Evolutionary conservation across 2,797 vertebrate species (phyloP).

Genomic region (Onychomys leucogaster): DNA sequence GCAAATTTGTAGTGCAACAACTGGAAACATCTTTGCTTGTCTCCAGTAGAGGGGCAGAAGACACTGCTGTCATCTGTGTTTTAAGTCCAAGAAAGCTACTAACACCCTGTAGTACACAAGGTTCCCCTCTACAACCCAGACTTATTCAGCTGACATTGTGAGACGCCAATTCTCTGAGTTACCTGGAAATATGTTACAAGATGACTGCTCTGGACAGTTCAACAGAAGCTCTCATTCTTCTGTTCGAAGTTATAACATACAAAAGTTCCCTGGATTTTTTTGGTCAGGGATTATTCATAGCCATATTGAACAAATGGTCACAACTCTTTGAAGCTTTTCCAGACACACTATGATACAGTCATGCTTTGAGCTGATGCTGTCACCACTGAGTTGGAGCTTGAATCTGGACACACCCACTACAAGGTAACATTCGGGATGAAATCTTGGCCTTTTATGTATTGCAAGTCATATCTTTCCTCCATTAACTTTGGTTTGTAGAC

Average conservation of each 20-base stretch:
- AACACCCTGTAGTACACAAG: neutral
- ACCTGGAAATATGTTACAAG: constrained; percentile 30
- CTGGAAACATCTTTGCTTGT: neutral
- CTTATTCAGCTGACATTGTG: neutral
- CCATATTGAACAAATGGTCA: constrained; percentile 25
- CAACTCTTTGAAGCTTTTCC: constrained; percentile 61
- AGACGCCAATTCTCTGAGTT: neutral
- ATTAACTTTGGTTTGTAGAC: neutral
- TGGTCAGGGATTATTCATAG: constrained; percentile 51
- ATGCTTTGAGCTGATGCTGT: constrained; percentile 24
- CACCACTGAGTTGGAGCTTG: neutral
- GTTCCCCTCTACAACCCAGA: neutral
- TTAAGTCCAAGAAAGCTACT: neutral
- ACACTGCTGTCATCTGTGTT: neutral
- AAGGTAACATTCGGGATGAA: neutral
- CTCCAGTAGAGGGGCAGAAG: neutral
- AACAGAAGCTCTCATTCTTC: constrained; percentile 37
- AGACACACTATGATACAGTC: constrained; percentile 30
- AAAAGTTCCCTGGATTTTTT: neutral
- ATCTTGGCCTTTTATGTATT: neutral
- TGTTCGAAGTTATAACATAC: neutral
- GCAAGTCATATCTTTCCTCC: neutral
- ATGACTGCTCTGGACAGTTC: constrained; percentile 40
- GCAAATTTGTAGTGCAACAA: neutral
- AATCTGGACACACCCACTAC: neutral